Percentiles rank a stretch among this genome's conserved stretches.
Evolutionary conservation across 2,113 vertebrate species (phyloP).

Genomic region (Neotragus moschatus): DNA sequence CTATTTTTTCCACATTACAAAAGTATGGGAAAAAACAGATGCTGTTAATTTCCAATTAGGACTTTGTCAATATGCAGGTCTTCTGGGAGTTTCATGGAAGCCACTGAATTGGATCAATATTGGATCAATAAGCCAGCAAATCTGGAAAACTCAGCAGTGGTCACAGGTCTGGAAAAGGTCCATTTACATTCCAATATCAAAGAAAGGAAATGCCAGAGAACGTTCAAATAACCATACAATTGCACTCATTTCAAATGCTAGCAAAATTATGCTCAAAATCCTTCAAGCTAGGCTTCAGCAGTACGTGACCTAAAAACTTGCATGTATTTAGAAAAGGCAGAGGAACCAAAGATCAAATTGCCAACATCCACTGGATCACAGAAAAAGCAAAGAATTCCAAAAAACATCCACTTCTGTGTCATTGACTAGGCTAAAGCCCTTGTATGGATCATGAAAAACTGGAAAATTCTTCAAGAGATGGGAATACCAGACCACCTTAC

Average conservation of each 20-base stretch:
- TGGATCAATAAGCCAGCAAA: not conserved
- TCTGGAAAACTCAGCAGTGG: not conserved
- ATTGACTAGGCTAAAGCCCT: not conserved
- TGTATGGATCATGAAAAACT: not conserved
- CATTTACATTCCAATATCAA: not conserved
- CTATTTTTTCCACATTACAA: constrained; percentile 35
- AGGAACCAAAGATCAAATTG: not conserved
- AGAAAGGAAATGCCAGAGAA: not conserved
- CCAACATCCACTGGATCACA: not conserved
- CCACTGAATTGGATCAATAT: not conserved
- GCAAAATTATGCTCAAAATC: not conserved
- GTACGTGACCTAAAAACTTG: not conserved
- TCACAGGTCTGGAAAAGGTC: not conserved
- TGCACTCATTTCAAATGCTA: not conserved
- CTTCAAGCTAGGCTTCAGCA: not conserved
- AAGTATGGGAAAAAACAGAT: constrained; percentile 1
- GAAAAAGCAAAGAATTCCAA: not conserved
- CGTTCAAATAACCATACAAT: not conserved
- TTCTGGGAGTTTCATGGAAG: not conserved
- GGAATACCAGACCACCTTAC: not conserved
- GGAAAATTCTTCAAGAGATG: not conserved
- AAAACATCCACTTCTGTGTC: not conserved
- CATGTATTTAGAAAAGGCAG: not conserved
- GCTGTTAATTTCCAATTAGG: constrained; percentile 32
- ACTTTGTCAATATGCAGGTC: not conserved